Base-by-base conservation (phyloP, 64 coral and sea anemone species). In the Orbicella faveolata region DNA sequence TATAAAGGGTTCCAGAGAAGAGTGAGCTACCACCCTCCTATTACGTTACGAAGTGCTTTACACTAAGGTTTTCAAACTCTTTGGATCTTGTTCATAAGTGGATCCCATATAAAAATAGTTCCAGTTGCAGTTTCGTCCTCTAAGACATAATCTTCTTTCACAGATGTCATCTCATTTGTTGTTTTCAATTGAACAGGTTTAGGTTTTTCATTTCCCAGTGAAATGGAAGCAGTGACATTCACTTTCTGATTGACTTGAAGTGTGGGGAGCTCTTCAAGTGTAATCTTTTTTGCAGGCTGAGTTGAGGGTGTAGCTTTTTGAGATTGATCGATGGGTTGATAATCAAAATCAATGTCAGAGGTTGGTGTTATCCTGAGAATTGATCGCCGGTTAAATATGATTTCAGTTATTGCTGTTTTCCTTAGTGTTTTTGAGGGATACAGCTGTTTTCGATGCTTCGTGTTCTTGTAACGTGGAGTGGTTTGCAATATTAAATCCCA, bases 391-490 rank as follows among this genome's bases (percentile, higher is more conserved):
- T 90, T 89, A 61, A 89, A 89, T 68, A 89, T 67, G 1, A 79
- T 65, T 6, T 89, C 16, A 89, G 0, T 90, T 34, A 13, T 68
- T 66, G 16, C 62, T 68, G 52, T 89, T 89, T 52, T 79, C 19
- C 67, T 44, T 89, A 51, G 67, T 73, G 81, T 91, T 84, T 85
- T 84, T 52, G 0, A 84, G 17, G 6, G 39, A 35, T 36, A 95
- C 94, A 41, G 84, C 69, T 78, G 89, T 88, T 74, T 89, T 95
- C 26, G 94, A 88, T 74, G 75, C 76, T 91, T 91, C 55, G 35
- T 88, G 77, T 16, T 95, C 48, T 80, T 95, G 63, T 73, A 89
- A 55, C 18, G 76, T 86, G 63, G 79, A 55, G 83, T 95, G 94
- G 41, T 61, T 61, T 62, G 54, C 21, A n/a, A 83, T 95, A 63